phyloP scores from a whole-genome alignment of 2,797 vertebrate genomes.

The Malurus splendens region DNA sequence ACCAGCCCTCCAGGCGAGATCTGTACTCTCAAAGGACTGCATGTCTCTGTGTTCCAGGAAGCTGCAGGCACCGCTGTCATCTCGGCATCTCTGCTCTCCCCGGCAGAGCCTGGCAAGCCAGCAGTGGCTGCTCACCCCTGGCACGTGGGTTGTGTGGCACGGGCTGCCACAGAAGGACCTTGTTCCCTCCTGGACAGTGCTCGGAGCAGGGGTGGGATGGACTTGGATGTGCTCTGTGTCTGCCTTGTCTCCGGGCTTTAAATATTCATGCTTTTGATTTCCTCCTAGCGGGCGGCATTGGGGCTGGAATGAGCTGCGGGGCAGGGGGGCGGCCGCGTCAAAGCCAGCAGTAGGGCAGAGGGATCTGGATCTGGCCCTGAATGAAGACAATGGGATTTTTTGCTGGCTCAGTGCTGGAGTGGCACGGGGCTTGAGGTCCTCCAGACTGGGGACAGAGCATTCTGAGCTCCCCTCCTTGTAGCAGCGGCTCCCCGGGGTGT shows the following conservation, averaged over 20 bases:
- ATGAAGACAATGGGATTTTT: neutral
- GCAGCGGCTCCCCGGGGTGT: neutral
- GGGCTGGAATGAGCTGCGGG: neutral
- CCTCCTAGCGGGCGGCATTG: neutral
- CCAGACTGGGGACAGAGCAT: neutral
- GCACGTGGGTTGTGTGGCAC: neutral
- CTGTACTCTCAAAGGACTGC: neutral
- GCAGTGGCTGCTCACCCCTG: neutral
- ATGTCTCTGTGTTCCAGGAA: neutral
- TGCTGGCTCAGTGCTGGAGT: neutral
- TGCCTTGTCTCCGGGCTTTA: slow-evolving; percentile 24
- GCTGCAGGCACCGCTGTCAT: neutral
- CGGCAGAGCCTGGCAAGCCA: neutral
- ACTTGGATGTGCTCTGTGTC: neutral
- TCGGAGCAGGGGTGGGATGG: slow-evolving; percentile 20
- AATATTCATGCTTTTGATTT: slow-evolving; percentile 6
- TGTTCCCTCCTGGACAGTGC: neutral
- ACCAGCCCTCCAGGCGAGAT: neutral
- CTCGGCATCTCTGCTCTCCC: neutral
- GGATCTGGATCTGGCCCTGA: neutral
- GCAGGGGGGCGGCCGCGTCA: fast-evolving
- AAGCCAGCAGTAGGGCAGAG: neutral
- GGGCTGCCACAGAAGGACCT: slow-evolving; percentile 3
- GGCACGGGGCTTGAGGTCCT: neutral
- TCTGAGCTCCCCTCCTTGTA: neutral